These are phyloP conservation scores for Myzus persicae DNA, from an alignment of 1,140 invertebrate species.

Conservation along the genomic window DNA sequence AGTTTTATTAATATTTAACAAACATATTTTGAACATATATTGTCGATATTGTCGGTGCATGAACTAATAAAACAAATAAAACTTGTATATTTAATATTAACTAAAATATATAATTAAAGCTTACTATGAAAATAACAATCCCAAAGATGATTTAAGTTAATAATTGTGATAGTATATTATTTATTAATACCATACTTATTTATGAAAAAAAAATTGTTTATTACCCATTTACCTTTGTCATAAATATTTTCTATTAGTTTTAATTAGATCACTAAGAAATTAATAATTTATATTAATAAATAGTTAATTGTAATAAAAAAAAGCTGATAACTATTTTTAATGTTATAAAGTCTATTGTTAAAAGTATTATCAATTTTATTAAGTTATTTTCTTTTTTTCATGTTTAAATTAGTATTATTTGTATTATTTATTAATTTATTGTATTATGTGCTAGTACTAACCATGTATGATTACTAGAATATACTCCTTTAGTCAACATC, in stretches of 20 bases:
- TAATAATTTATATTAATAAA: not conserved
- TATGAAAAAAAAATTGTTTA: not conserved
- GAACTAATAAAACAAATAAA: not conserved
- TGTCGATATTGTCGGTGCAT: not conserved
- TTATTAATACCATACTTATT: not conserved
- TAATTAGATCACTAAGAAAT: not conserved
- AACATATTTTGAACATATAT: too few relatives aligned
- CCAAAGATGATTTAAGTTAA: not conserved
- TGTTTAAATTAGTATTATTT: not conserved
- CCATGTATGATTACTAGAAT: not conserved
- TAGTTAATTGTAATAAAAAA: not conserved
- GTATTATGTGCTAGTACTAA: not conserved
- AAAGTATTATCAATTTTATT: not conserved
- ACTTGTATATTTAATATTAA: too few relatives aligned
- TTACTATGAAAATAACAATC: not conserved
- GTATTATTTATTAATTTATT: not conserved
- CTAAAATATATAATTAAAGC: not conserved
- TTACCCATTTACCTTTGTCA: not conserved
- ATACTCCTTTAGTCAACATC: not conserved
- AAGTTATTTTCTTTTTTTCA: not conserved
- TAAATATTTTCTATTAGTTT: not conserved
- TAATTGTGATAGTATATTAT: not conserved
- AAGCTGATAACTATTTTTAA: not conserved
- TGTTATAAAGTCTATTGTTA: not conserved
- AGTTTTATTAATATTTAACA: not conserved